A percentile compares a stretch with the other conserved stretches of the same genome.
Evolutionary conservation across 1,140 invertebrate species (phyloP).

Genomic region (Lamellibrachia luymesi): DNA sequence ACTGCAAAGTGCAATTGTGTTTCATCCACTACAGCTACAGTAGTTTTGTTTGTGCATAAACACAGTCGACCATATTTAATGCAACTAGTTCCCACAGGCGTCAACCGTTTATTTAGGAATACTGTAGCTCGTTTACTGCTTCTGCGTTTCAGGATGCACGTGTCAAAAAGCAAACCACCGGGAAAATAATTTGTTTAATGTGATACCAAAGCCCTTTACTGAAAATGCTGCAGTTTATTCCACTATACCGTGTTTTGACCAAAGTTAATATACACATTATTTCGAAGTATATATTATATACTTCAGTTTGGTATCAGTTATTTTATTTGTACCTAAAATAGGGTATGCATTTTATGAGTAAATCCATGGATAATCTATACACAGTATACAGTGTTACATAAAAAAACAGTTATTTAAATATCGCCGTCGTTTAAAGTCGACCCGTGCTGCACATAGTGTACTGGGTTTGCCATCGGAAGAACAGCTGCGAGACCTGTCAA

Average conservation of each 20-base stretch:
- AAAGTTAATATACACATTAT: neutral
- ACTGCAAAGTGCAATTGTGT: neutral
- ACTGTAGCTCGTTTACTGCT: too few relatives aligned
- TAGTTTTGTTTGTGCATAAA: neutral
- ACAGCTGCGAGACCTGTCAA: too few relatives aligned
- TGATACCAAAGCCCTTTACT: neutral
- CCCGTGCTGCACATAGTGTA: too few relatives aligned
- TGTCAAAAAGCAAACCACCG: neutral
- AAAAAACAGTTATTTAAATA: neutral
- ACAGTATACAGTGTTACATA: neutral
- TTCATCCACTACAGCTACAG: neutral
- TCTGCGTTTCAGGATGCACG: neutral
- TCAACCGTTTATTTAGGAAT: neutral
- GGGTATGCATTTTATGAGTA: neutral
- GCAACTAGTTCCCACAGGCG: neutral
- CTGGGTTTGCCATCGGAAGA: too few relatives aligned
- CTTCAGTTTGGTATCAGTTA: neutral
- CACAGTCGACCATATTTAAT: neutral
- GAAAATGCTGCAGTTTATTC: too few relatives aligned
- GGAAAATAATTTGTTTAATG: neutral
- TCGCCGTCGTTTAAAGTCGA: neutral
- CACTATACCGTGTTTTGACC: too few relatives aligned
- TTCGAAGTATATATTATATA: neutral
- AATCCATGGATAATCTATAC: neutral
- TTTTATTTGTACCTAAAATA: neutral